Evolutionary conservation across 2,113 vertebrate species (phyloP).

Genomic region (Columba janthina): DNA sequence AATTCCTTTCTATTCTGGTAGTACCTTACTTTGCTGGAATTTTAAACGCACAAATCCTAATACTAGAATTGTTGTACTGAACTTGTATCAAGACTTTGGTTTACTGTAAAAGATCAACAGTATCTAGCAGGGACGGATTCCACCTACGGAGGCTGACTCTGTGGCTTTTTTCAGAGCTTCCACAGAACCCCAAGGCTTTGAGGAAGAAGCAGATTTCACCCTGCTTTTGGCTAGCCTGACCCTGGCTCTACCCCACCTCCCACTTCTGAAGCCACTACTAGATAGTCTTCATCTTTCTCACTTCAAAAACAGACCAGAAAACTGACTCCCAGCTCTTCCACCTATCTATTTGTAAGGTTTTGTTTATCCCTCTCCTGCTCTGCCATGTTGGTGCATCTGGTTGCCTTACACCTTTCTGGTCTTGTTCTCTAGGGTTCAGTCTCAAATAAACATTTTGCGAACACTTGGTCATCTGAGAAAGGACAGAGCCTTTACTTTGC

Average conservation of each 20-base stretch:
- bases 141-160: background rate
- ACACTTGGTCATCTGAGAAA: background rate
- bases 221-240: fast-evolving
- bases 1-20: background rate
- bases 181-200: background rate
- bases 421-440: background rate
- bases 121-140: background rate
- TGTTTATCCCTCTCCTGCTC: background rate
- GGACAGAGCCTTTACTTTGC: background rate
- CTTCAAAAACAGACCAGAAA: background rate
- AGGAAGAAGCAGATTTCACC: background rate
- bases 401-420: background rate
- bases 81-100: background rate
- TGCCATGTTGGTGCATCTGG: background rate
- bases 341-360: background rate
- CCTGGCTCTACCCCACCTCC: background rate
- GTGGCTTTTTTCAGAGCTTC: background rate
- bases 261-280: background rate
- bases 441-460: background rate
- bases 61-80: background rate
- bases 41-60: background rate
- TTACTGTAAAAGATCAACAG: background rate
- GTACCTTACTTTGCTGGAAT: background rate
- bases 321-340: background rate
- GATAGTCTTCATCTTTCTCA: background rate